Conservation (phyloP, 2,113 vertebrate species). For the Pycnonotus jocosus region DNA sequence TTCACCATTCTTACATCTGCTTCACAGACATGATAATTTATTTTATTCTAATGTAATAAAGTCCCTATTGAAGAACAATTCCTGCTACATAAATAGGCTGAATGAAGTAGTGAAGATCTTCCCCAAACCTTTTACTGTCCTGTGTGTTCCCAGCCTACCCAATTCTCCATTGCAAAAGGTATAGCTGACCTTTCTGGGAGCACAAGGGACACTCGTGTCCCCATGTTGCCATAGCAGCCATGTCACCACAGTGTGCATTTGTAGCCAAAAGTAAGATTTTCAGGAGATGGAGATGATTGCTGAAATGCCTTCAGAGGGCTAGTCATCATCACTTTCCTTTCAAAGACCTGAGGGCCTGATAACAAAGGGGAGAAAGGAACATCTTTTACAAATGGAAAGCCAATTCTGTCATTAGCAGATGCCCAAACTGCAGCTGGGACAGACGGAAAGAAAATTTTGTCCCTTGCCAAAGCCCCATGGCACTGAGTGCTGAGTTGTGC, state of each 20-base stretch:
- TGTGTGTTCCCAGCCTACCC: neutral
- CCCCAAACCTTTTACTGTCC: neutral
- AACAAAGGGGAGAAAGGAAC: neutral
- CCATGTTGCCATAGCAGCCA: fast-evolving
- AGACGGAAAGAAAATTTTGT: neutral
- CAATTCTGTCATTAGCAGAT: neutral
- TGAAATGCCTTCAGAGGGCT: neutral
- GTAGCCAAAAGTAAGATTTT: neutral
- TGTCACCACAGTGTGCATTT: neutral
- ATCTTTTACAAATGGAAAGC: neutral
- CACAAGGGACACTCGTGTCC: neutral
- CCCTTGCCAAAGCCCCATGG: neutral
- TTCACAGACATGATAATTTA: neutral
- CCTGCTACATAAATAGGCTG: neutral
- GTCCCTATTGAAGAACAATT: neutral
- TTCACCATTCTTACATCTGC: neutral
- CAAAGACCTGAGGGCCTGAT: neutral
- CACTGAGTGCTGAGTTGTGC: neutral
- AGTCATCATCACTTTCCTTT: neutral
- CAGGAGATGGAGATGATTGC: neutral
- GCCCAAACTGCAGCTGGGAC: neutral
- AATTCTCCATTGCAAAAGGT: neutral
- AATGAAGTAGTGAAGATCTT: neutral
- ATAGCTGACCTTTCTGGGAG: neutral
- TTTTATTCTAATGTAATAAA: neutral